A percentile compares a stretch with the other conserved stretches of the same genome.
phyloP scores from a whole-genome alignment of 2,113 vertebrate species.

The Pomatostomus ruficeps region DNA sequence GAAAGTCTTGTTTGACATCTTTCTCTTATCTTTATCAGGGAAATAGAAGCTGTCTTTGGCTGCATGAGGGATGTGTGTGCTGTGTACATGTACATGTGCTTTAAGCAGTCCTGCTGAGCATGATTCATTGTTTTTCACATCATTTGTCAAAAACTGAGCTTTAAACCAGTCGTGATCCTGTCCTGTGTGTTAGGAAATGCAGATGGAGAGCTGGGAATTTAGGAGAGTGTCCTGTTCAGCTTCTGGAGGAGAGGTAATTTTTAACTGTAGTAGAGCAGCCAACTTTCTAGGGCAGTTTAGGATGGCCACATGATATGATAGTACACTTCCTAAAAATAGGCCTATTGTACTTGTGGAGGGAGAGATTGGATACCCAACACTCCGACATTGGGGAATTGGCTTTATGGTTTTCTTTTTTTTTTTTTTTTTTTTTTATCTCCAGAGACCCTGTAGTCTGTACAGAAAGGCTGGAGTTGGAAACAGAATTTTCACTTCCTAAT shows the following conservation, averaged over 20 bases:
- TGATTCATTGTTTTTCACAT: neutral
- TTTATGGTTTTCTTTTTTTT: neutral
- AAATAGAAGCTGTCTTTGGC: neutral
- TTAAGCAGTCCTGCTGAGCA: neutral
- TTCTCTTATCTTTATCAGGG: neutral
- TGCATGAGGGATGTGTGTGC: neutral
- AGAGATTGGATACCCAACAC: neutral
- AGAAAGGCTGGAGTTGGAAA: neutral
- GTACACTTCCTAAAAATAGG: conserved; percentile 22
- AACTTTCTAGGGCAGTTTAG: neutral
- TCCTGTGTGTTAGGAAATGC: neutral
- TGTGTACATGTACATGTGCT: neutral
- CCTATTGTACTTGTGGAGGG: neutral
- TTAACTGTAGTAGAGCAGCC: neutral
- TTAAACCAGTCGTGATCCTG: neutral
- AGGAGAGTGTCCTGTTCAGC: neutral
- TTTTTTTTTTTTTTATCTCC: neutral
- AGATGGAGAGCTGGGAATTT: neutral
- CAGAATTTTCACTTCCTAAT: neutral
- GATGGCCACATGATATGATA: neutral
- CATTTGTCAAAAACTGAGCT: neutral
- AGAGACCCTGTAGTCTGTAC: neutral
- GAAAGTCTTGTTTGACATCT: neutral
- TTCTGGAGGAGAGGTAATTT: neutral
- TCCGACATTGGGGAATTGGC: neutral